Conservation (phyloP, 2,797 vertebrate species). For the Xenops minutus region DNA sequence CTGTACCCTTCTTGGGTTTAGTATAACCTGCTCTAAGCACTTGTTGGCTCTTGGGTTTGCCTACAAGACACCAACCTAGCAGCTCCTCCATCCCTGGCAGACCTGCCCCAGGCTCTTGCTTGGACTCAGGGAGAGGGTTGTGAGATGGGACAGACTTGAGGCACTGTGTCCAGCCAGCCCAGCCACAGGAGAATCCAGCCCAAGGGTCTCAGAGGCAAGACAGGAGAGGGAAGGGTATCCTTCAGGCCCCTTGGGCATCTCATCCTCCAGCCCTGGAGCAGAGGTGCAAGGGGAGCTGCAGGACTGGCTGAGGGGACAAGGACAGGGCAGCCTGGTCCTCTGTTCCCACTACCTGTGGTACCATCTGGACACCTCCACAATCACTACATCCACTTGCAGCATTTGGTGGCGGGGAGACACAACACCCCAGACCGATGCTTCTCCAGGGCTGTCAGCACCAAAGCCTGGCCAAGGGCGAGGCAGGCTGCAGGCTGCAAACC, state of each 20-base stretch:
- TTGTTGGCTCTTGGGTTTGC: background rate
- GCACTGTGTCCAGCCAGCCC: background rate
- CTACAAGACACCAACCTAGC: background rate
- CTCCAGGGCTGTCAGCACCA: background rate
- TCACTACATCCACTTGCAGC: background rate
- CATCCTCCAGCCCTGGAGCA: background rate
- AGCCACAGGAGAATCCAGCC: background rate
- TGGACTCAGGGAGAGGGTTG: background rate
- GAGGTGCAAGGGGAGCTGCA: background rate
- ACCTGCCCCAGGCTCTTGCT: background rate
- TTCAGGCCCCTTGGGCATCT: background rate
- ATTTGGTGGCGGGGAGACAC: background rate
- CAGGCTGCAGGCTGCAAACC: background rate
- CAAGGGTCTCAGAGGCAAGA: background rate
- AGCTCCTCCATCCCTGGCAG: background rate
- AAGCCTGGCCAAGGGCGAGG: background rate
- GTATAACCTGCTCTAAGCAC: background rate
- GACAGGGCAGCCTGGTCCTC: background rate
- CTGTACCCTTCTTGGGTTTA: background rate
- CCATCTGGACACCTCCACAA: background rate
- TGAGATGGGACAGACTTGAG: background rate
- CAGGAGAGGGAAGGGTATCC: background rate
- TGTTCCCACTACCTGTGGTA: rapidly evolving
- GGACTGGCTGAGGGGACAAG: background rate
- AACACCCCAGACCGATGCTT: rapidly evolving